Evolutionary conservation across 53 echinoderm and acorn worm genomes (phyloP).

Genomic region (Mesocentrotus franciscanus): DNA sequence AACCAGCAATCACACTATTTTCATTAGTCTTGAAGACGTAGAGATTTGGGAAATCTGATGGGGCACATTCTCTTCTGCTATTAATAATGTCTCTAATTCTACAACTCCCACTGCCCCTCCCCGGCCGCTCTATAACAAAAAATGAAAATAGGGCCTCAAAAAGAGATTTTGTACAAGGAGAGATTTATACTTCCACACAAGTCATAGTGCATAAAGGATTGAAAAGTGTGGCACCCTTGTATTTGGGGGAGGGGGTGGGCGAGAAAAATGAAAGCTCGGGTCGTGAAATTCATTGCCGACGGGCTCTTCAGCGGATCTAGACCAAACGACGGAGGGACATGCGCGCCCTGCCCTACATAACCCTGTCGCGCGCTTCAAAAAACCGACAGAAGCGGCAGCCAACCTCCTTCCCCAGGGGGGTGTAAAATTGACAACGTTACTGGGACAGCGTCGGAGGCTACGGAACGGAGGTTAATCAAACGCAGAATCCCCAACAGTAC

Average conservation of each 20-base stretch:
- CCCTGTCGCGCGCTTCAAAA: constrained; percentile 21
- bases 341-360: constrained; percentile 39
- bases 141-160: too few relatives aligned
- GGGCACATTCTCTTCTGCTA: too few relatives aligned
- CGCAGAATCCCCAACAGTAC: constrained; percentile 52
- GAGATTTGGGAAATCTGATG: too few relatives aligned
- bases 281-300: constrained; percentile 24
- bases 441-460: constrained; percentile 41
- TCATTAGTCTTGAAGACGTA: not conserved
- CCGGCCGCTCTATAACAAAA: too few relatives aligned
- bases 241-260: not conserved
- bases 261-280: not conserved
- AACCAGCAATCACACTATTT: not conserved
- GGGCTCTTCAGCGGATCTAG: constrained; percentile 41
- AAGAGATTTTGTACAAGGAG: too few relatives aligned
- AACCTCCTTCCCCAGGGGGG: constrained; percentile 49
- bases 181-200: not conserved
- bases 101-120: too few relatives aligned
- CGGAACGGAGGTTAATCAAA: constrained; percentile 65
- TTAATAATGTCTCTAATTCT: too few relatives aligned
- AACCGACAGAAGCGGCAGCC: not conserved
- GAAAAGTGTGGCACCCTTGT: not conserved
- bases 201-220: not conserved
- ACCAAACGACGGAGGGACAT: constrained; percentile 16
- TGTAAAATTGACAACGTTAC: constrained; percentile 39